Evolutionary conservation across 2,797 vertebrate genomes (phyloP), one percentile per base, ranked within the genome.

Genomic region (Brotula barbata): DNA sequence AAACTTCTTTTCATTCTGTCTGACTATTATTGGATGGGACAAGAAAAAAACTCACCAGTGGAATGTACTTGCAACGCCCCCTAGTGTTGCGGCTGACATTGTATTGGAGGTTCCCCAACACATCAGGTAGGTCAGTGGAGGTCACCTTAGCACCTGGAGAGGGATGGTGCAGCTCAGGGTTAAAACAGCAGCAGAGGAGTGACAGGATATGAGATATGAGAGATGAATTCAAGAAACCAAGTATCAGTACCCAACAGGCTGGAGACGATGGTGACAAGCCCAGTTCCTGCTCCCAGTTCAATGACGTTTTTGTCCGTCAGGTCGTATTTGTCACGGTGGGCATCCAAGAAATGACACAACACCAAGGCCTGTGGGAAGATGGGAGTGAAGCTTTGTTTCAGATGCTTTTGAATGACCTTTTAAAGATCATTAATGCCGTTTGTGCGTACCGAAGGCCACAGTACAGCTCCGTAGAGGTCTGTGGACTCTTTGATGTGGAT

Each of bases 201-300:
- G 9, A 57, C 5, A 1, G 45, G 7, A 19, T 11, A 1, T 11
- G 43, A 11, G 16, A 12, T 15, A 13, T n/a, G 1, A 41, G 16
- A 56, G n/a, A 57, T 5, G 0, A 25, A 12, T 10, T 45, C 0
- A 41, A 28, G 4, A 46, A 13, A 22, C 5, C 8, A 13, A 48
- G 43, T 44, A 16, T 16, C 3, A 15, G 1, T 64, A 99, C 97
- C 96, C 48, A 99, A 89, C 33, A 98, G 86, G 74, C 93, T 93
- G 72, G 95, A 91, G 40, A 98, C 96, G 36, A 98, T 91, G 60
- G 95, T 94, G 51, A 97, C 95, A 1, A 99, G 87, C 2, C 97
- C 97, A 8, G 97, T 99, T 75, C 96, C 96, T 50, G 97, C 94
- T 72, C 97, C 97, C 61, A 99, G 90, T 90, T 99, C 97, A 80